These are phyloP conservation scores for Drosophila nr. perissopoda DNA, from an alignment of 2,888 invertebrate species.

Conservation along the genomic window DNA sequence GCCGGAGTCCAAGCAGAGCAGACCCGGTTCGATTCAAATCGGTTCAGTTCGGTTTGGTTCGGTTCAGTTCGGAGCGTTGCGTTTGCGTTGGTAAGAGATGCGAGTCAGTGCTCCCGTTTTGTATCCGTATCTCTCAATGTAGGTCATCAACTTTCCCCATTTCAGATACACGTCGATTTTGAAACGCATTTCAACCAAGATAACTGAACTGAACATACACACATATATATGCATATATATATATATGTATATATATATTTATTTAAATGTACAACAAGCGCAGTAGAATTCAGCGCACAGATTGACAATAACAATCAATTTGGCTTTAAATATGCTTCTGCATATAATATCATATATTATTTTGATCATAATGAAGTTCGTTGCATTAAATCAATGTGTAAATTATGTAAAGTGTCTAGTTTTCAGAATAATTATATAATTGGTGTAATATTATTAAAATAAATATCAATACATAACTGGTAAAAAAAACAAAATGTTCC, in stretches of 20 bases:
- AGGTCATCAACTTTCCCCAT: constrained; percentile 53
- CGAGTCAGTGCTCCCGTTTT: constrained; percentile 26
- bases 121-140: constrained; percentile 27
- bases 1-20: neutral
- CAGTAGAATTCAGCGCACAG: neutral
- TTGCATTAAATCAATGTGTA: neutral
- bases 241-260: neutral
- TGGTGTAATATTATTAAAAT: neutral
- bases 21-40: neutral
- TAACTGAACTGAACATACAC: constrained; percentile 9
- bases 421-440: neutral
- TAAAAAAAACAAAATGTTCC: neutral
- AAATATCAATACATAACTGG: neutral
- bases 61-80: constrained; percentile 5
- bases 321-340: neutral
- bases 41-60: neutral
- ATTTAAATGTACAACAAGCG: neutral
- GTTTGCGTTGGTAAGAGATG: constrained; percentile 12
- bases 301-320: constrained; percentile 5
- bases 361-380: neutral
- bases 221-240: neutral
- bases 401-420: neutral
- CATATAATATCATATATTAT: neutral
- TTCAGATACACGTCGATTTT: constrained; percentile 40
- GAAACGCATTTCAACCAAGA: constrained; percentile 27